Conservation (phyloP, 2,888 invertebrate species). For the Polyommatus icarus region DNA sequence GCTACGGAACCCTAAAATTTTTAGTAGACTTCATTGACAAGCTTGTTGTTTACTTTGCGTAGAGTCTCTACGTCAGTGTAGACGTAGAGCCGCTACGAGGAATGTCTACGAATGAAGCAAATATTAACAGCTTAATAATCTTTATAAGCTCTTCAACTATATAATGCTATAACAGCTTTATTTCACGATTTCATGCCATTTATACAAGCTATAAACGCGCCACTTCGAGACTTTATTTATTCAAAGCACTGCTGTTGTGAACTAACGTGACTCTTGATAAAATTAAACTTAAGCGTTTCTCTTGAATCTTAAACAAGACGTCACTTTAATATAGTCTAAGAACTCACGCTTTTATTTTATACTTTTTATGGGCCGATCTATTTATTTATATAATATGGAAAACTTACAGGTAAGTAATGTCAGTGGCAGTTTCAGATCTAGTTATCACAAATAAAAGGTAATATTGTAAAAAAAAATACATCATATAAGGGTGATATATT, state of each 20-base stretch:
- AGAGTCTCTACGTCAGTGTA: no score
- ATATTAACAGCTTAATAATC: neutral
- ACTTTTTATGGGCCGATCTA: neutral
- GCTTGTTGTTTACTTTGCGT: no score
- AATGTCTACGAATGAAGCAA: neutral
- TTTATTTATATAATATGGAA: no score
- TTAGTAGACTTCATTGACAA: neutral
- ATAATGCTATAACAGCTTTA: neutral
- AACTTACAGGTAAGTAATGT: no score
- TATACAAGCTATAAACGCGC: neutral
- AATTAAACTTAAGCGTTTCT: conserved; percentile 47
- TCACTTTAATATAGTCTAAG: conserved; percentile 31
- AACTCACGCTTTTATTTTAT: neutral
- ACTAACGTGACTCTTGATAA: conserved; percentile 48
- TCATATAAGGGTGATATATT: no score
- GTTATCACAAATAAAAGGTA: no score
- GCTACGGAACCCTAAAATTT: no score
- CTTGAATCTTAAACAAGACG: conserved; percentile 42
- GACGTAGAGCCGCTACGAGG: neutral
- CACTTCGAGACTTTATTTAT: conserved; percentile 49
- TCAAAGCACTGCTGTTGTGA: conserved; percentile 48
- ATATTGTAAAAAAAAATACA: no score
- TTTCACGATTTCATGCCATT: neutral
- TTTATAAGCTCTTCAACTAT: no score
- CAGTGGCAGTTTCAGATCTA: no score